phyloP scores from a whole-genome alignment of 2,797 vertebrate genomes.

The Otus scops region DNA sequence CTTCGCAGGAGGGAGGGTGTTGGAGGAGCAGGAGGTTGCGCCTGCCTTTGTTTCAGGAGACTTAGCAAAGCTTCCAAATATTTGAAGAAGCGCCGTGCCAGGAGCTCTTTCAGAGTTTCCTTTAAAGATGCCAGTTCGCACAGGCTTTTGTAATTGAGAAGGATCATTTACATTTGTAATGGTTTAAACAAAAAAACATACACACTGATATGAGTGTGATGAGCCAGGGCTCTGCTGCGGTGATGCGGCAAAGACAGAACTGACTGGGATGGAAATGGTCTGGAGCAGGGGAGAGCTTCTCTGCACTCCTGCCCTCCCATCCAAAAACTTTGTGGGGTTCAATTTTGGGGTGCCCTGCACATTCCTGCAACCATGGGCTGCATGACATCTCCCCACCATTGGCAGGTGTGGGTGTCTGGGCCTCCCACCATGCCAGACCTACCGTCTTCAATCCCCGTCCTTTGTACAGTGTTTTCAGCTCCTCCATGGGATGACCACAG shows the following conservation, averaged over 20 bases:
- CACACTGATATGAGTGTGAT: neutral
- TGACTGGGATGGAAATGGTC: neutral
- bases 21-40: neutral
- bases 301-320: neutral
- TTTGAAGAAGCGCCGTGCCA: conserved; percentile 23
- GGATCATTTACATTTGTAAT: conserved; percentile 47
- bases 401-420: neutral
- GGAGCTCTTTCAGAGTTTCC: conserved; percentile 48
- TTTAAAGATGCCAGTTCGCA: conserved; percentile 32
- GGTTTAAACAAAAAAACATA: conserved; percentile 18
- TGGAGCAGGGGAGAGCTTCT: neutral
- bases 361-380: neutral
- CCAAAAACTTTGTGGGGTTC: neutral
- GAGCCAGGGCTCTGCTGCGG: neutral
- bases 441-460: neutral
- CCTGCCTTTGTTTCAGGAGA: conserved; percentile 39
- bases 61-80: conserved; percentile 39
- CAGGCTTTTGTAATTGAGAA: conserved; percentile 54
- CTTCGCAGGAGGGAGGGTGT: neutral
- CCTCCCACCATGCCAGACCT: neutral
- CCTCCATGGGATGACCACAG: neutral
- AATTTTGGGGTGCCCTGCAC: neutral
- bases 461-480: neutral
- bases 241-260: neutral
- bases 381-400: neutral